Evolutionary conservation across 2,888 invertebrate genomes (phyloP).

Genomic region (Watsonalla binaria): DNA sequence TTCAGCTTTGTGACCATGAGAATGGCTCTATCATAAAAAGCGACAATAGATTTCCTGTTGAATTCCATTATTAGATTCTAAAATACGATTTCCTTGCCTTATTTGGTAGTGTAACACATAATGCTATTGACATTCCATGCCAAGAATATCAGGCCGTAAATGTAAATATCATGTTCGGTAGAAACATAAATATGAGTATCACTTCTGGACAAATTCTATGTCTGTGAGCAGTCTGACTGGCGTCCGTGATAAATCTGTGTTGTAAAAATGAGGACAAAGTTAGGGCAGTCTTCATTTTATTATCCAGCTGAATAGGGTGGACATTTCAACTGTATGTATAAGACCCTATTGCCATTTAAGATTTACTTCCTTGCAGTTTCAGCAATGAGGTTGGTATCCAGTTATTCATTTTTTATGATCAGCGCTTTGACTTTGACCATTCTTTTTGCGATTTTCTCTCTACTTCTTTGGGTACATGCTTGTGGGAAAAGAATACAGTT

Average conservation of each 20-base stretch:
- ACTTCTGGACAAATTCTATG: constrained; percentile 18
- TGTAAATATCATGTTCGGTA: neutral
- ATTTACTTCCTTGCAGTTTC: neutral
- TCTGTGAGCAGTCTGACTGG: constrained; percentile 30
- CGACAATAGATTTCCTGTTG: too few relatives aligned
- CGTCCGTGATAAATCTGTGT: constrained; percentile 37
- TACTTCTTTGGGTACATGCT: too few relatives aligned
- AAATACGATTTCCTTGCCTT: neutral
- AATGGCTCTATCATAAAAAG: too few relatives aligned
- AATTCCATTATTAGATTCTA: neutral
- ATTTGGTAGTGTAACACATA: neutral
- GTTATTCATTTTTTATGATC: neutral
- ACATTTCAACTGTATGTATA: constrained; percentile 10
- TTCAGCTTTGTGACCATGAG: too few relatives aligned
- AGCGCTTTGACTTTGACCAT: too few relatives aligned
- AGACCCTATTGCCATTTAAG: constrained; percentile 27
- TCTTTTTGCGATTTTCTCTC: too few relatives aligned
- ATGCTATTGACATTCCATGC: neutral
- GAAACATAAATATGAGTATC: constrained; percentile 4
- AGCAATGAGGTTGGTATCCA: neutral
- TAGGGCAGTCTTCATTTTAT: constrained; percentile 35
- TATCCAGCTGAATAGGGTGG: constrained; percentile 24
- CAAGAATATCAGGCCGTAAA: neutral
- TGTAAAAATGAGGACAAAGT: constrained; percentile 39
- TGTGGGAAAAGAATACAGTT: too few relatives aligned